Evolutionary conservation across 2,888 invertebrate species (phyloP), one percentile per base, ranked within the genome.

Genomic region (Phoronis australis): DNA sequence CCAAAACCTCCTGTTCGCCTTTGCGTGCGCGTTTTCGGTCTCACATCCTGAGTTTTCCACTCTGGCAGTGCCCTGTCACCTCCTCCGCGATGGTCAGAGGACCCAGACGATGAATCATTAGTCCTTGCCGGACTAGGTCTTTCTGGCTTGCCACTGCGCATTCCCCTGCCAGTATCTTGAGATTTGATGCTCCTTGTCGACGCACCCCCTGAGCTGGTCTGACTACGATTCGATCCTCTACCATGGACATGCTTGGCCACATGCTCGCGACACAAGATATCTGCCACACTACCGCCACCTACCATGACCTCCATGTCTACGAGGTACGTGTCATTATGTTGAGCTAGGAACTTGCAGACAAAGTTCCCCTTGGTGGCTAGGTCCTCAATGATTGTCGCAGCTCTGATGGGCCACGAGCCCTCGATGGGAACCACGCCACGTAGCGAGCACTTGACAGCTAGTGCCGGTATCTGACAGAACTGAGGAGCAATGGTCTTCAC

Each of bases 381-480:
- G 15, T 31, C 31, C 31, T 31, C 31, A 12, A 31, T 9, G 9
- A 31, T 12, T 31, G 15, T 15, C 15, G 9, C 31, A 31, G 31
- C 31, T 12, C 15, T 15, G 9, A 31, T 31, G 9, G 15, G 31
- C 31, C 31, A 31, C 15, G 9, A 9, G 31, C 42, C 53, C 24
- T 54, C 51, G n/a, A 53, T 35, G 9, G 65, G 58, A 9, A 54
- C 50, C 42, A 66, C 47, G 22, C 57, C 60, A 37, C 52, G 47
- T 40, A 70, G 49, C 9, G 45, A 47, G 40, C 62, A 62, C 9
- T 48, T 43, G 1, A 61, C 46, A 23, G 53, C 48, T 27, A 42
- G 45, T 18, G 40, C 52, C 23, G 51, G 51, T 24, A 45, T 48
- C 18, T 54, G 45, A 5, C 53, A 37, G 20, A 67, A 48, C 3